Evolutionary conservation across 1,140 invertebrate species (phyloP).

Genomic region (Leguminivora glycinivorella): DNA sequence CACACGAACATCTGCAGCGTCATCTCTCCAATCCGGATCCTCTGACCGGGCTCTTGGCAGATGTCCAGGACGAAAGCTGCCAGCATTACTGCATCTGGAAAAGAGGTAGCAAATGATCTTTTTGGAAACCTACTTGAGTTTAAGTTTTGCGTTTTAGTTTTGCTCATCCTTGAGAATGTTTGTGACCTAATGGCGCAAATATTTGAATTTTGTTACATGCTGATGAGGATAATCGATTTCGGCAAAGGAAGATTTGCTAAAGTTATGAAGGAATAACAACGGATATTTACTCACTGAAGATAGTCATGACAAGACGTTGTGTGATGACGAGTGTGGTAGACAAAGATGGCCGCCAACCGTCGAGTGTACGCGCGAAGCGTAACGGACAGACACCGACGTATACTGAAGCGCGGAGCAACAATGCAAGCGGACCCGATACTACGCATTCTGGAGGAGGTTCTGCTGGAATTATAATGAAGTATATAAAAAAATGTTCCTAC

Average conservation of each 20-base stretch:
- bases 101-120: no score
- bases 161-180: no score
- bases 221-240: neutral
- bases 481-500: no score
- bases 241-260: neutral
- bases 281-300: neutral
- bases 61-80: neutral
- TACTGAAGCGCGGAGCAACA: neutral
- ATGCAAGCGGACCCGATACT: slow-evolving; percentile 16
- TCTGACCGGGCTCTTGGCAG: neutral
- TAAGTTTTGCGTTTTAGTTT: no score
- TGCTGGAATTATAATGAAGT: neutral
- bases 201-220: no score
- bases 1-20: neutral
- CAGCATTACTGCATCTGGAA: neutral
- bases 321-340: neutral
- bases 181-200: no score
- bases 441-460: neutral
- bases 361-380: neutral
- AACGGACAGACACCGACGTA: slow-evolving; percentile 10
- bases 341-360: neutral
- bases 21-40: neutral
- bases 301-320: neutral
- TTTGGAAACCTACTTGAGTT: no score
- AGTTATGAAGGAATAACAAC: neutral